Evolutionary conservation across 2,888 invertebrate species (phyloP).

Genomic region (Tiliacea citrago): DNA sequence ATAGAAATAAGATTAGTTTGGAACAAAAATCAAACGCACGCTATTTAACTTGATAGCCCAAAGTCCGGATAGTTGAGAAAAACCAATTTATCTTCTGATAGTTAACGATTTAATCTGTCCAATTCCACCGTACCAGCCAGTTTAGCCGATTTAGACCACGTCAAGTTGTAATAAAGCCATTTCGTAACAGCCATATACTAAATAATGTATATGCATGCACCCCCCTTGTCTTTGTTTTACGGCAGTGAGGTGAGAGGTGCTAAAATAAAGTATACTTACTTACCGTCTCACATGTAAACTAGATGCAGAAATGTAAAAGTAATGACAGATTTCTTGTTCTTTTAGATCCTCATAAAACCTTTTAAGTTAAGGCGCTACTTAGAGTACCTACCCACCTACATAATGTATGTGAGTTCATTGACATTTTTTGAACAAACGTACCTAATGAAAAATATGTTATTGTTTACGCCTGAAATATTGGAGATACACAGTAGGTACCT

Average conservation of each 20-base stretch:
- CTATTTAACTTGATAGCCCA: slow-evolving; percentile 12
- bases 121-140: slow-evolving; percentile 28
- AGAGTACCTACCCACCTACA: background rate
- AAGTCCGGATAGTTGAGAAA: slow-evolving; percentile 9
- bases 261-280: slow-evolving; percentile 34
- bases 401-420: background rate
- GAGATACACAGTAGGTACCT: too few relatives aligned
- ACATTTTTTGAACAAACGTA: background rate
- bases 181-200: slow-evolving; percentile 23
- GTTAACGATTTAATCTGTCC: slow-evolving; percentile 35
- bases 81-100: slow-evolving; percentile 41
- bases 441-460: too few relatives aligned
- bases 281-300: slow-evolving; percentile 16
- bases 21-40: slow-evolving; percentile 18
- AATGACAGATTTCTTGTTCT: slow-evolving; percentile 38
- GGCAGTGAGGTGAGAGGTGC: slow-evolving; percentile 31
- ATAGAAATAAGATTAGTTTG: slow-evolving; percentile 16
- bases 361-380: slow-evolving; percentile 10
- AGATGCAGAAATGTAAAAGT: slow-evolving; percentile 42
- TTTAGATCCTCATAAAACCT: slow-evolving; percentile 20
- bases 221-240: slow-evolving; percentile 37
- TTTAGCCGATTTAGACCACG: slow-evolving; percentile 13
- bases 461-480: too few relatives aligned
- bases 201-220: slow-evolving; percentile 41
- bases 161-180: slow-evolving; percentile 54